These are phyloP conservation scores for Sebastes nivosus DNA, from an alignment of 2,797 vertebrate species.

Conservation along the genomic window DNA sequence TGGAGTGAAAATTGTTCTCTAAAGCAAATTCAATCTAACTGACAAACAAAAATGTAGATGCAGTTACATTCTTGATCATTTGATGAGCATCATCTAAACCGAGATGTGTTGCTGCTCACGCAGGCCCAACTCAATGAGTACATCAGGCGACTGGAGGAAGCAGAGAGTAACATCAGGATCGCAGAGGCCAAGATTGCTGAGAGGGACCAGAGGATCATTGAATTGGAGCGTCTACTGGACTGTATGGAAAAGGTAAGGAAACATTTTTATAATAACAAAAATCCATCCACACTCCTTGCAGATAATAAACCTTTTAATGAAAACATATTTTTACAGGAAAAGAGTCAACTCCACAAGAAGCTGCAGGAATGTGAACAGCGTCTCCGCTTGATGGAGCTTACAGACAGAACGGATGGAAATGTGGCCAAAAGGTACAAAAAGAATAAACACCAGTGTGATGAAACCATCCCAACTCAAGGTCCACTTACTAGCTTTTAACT, in stretches of 20 bases:
- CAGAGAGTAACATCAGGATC: slow-evolving; percentile 85
- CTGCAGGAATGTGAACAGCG: slow-evolving; percentile 88
- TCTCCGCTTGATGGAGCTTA: slow-evolving; percentile 78
- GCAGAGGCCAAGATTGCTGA: slow-evolving; percentile 91
- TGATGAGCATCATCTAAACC: neutral
- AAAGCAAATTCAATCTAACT: neutral
- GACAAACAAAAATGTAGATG: neutral
- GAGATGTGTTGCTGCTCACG: neutral
- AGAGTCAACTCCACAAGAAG: slow-evolving; percentile 87
- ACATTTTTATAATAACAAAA: neutral
- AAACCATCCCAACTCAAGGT: neutral
- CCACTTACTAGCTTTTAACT: neutral
- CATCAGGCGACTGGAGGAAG: slow-evolving; percentile 91
- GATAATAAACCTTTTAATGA: neutral
- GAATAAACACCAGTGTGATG: neutral
- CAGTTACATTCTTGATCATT: neutral
- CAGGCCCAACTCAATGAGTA: slow-evolving; percentile 92
- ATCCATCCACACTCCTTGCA: neutral
- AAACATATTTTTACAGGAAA: slow-evolving; percentile 79
- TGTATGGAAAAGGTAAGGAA: slow-evolving; percentile 90
- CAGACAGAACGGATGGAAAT: slow-evolving; percentile 71
- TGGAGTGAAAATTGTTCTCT: neutral
- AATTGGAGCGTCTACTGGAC: slow-evolving; percentile 90
- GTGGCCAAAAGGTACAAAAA: slow-evolving; percentile 70
- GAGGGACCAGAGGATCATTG: slow-evolving; percentile 89